Conservation (phyloP, 2,113 vertebrate genomes). For the Dicrurus megarhynchus region DNA sequence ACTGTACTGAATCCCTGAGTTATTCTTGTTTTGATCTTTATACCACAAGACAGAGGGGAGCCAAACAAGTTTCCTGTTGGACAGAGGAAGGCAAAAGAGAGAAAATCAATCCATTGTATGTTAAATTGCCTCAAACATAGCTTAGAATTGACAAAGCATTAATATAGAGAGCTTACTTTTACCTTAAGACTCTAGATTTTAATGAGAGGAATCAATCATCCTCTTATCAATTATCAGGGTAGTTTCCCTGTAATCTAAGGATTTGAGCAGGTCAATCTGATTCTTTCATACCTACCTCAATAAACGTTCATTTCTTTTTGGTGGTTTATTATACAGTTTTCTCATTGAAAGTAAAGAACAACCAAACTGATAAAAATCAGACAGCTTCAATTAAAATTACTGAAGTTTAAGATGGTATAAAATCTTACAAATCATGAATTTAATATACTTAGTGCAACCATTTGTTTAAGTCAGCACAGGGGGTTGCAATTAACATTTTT, state of each 20-base stretch:
- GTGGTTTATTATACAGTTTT: not conserved
- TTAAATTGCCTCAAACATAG: not conserved
- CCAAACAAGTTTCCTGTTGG: not conserved
- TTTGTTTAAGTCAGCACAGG: constrained; percentile 9
- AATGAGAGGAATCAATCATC: not conserved
- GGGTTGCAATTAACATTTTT: constrained; percentile 10
- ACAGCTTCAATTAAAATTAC: constrained; percentile 19
- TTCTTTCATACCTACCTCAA: not conserved
- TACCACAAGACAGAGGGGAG: not conserved
- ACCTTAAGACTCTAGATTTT: not conserved
- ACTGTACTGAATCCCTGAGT: not conserved
- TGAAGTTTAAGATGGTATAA: not conserved
- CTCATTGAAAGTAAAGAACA: constrained; percentile 4
- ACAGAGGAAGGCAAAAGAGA: not conserved
- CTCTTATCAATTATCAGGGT: not conserved
- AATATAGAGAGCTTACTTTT: not conserved
- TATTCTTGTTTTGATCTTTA: not conserved
- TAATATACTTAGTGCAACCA: not conserved
- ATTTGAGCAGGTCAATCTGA: not conserved
- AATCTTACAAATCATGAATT: not conserved
- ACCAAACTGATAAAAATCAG: not conserved
- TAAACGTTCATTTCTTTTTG: not conserved
- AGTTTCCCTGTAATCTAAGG: not conserved
- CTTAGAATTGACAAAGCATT: not conserved
- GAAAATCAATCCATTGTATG: not conserved